Evolutionary conservation across 2,888 invertebrate genomes (phyloP), one percentile per base, ranked within the genome.

Genomic region (Trichogramma dendrolimi): DNA sequence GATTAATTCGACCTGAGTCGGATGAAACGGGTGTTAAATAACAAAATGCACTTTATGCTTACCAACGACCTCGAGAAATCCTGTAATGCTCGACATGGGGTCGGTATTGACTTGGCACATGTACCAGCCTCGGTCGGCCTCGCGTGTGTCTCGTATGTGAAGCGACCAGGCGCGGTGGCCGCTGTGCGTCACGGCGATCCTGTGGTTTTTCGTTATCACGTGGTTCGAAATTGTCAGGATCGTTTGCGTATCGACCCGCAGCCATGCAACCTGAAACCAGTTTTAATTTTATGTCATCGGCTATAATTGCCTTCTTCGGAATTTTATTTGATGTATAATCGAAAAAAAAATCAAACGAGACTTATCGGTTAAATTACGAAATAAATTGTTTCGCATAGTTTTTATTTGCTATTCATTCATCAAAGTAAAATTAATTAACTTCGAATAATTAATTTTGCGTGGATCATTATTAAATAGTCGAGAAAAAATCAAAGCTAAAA

Each of bases 41-140:
- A 6, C 27, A 2, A 27, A 27, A 27, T 27, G 27, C 27, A 27
- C 27, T 27, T 27, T 27, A 27, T 3, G 55, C 73, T 79, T 75
- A 83, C 83, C 83, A 51, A 82, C 81, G 58, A 83, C 81, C 71
- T 83, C 81, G 55, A 83, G 77, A 71, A 80, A 81, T 60, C 82
- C 81, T 55, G 78, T 77, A 69, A 80, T 82, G 69, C 79, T 80
- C 68, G 81, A 81, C 83, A 83, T 83, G 14, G 83, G 83, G 63
- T 80, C 80, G 27, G 82, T 83, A 70, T 82, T 82, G 27, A 79
- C 75, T 66, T 77, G 77, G 67, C 79, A 79, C 79, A 79, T 79
- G 71, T 79, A 79, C 77, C 79, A 81, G 59, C 82, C 82, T 54
- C 79, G 75, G 70, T 83, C 83, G 43, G 76, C 72, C 65, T 80